A percentile compares a stretch with the other conserved stretches of the same genome.
These are phyloP conservation scores for Rhyacophila brunnea DNA, from an alignment of 1,140 invertebrate genomes.

Conservation along the genomic window DNA sequence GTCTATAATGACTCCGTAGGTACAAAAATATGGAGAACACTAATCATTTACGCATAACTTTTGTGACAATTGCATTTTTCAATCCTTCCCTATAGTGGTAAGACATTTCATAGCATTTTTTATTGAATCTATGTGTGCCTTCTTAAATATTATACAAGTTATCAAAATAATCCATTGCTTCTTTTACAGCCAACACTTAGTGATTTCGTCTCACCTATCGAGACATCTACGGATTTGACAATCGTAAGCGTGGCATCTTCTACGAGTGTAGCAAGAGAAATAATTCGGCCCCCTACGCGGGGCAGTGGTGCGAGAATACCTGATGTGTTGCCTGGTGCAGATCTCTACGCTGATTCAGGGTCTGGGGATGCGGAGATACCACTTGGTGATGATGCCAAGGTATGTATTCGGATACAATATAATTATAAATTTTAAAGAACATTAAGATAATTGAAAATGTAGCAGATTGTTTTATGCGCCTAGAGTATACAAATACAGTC, in stretches of 20 bases:
- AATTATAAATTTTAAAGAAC: too few relatives aligned
- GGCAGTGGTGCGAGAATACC: not conserved
- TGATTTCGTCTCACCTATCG: slow-evolving; percentile 33
- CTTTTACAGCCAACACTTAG: slow-evolving; percentile 23
- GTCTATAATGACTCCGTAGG: too few relatives aligned
- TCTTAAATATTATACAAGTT: not conserved
- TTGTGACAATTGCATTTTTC: too few relatives aligned
- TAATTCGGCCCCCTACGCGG: not conserved
- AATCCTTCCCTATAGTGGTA: too few relatives aligned
- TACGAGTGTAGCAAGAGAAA: slow-evolving; percentile 22
- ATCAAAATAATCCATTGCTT: not conserved
- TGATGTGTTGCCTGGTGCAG: slow-evolving; percentile 33
- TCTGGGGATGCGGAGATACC: slow-evolving; percentile 47
- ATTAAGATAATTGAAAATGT: too few relatives aligned
- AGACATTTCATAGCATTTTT: too few relatives aligned
- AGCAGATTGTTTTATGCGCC: too few relatives aligned
- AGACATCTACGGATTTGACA: slow-evolving; percentile 44
- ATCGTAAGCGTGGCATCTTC: slow-evolving; percentile 39
- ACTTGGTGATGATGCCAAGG: not conserved
- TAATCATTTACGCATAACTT: too few relatives aligned
- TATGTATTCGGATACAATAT: not conserved
- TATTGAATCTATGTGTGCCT: not conserved
- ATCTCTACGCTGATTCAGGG: slow-evolving; percentile 41
- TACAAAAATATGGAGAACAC: too few relatives aligned
- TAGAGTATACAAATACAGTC: too few relatives aligned